A percentile compares a stretch with the other conserved stretches of the same genome.
phyloP scores from a whole-genome alignment of 2,113 vertebrate species.

The Oxygymnocypris stewartii region DNA sequence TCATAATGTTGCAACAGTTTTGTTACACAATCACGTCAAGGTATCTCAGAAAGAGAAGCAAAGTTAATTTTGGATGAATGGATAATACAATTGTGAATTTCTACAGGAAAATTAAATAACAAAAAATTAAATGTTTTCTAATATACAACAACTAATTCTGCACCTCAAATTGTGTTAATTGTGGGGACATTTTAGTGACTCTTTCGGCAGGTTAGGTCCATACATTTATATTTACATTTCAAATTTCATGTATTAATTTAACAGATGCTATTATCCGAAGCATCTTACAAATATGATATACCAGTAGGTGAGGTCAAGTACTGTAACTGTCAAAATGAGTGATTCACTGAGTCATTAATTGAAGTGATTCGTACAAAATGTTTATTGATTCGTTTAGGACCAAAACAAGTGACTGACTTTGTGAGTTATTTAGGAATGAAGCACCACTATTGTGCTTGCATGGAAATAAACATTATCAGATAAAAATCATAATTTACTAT shows the following conservation, averaged over 20 bases:
- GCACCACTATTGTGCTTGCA: background rate
- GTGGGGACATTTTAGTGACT: background rate
- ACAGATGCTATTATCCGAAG: no score
- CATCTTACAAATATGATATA: no score
- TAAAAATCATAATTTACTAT: background rate
- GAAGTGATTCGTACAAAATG: background rate
- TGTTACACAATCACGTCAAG: slow-evolving; percentile 28
- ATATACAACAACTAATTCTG: background rate
- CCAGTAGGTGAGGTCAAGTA: background rate
- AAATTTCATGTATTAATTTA: background rate
- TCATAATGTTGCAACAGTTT: slow-evolving; percentile 1
- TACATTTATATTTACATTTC: background rate
- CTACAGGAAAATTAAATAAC: background rate
- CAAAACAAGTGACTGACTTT: background rate
- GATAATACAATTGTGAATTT: background rate
- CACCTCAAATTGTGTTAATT: background rate
- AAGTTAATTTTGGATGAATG: background rate
- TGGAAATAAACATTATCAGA: no score
- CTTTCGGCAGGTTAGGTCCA: background rate
- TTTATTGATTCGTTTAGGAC: background rate
- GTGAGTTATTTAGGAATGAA: background rate
- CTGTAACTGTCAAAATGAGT: background rate
- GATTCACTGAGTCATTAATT: background rate
- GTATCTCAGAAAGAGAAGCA: background rate
- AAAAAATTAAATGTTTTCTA: background rate